Evolutionary conservation across 2,113 vertebrate species (phyloP).

Genomic region (Periophthalmus modestus): DNA sequence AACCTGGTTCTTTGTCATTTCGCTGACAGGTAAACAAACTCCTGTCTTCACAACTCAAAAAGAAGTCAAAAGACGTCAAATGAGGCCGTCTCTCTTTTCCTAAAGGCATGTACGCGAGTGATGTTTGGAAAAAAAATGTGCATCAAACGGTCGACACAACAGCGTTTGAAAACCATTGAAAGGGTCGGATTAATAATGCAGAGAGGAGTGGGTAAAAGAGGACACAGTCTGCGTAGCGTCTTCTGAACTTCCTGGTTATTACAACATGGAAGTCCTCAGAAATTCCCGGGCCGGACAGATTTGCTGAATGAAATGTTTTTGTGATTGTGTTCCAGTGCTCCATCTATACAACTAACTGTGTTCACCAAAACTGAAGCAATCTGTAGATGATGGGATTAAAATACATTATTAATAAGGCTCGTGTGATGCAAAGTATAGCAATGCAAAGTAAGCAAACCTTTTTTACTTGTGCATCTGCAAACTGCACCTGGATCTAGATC

Average conservation of each 20-base stretch:
- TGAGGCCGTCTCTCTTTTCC: conserved; percentile 36
- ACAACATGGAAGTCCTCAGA: conserved; percentile 50
- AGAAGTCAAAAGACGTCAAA: conserved; percentile 5
- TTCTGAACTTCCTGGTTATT: conserved; percentile 50
- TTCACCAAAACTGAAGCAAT: not conserved
- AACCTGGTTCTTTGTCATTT: conserved; percentile 17
- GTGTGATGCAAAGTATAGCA: not conserved
- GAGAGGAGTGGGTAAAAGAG: conserved; percentile 54
- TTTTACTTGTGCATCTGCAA: not conserved
- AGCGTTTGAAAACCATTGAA: conserved; percentile 75
- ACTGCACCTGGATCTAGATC: not conserved
- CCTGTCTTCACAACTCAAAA: conserved; percentile 4
- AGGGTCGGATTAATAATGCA: conserved; percentile 74
- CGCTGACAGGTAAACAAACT: conserved; percentile 40
- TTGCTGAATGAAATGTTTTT: conserved; percentile 54
- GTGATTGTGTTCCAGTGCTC: not conserved
- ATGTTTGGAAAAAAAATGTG: conserved; percentile 18
- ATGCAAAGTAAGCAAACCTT: not conserved
- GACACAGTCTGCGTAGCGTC: conserved; percentile 35
- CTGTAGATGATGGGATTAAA: conserved; percentile 2
- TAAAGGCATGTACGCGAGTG: conserved; percentile 34
- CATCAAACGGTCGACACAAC: conserved; percentile 67
- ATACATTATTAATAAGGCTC: conserved; percentile 10
- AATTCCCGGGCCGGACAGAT: conserved; percentile 35
- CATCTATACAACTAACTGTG: not conserved